These are phyloP conservation scores for Calyptommatus sinebrachiatus DNA, from an alignment of 2,113 vertebrate genomes.

Conservation along the genomic window DNA sequence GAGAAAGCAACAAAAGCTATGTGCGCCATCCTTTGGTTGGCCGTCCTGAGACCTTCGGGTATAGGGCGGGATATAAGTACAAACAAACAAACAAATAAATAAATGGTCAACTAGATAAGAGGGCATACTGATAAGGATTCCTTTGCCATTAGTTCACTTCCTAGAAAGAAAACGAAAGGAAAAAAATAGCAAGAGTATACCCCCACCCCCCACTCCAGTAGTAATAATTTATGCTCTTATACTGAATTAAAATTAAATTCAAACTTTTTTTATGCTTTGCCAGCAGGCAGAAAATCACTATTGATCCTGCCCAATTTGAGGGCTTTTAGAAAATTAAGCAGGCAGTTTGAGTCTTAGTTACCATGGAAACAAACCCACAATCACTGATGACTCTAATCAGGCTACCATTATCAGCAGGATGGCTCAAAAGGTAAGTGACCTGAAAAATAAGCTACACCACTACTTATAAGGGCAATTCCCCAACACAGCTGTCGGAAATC, in stretches of 20 bases:
- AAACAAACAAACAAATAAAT: no score
- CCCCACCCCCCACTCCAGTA: background rate
- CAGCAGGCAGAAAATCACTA: background rate
- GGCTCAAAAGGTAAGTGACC: background rate
- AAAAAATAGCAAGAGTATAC: background rate
- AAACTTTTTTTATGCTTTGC: background rate
- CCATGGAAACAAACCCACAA: background rate
- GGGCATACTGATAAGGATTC: background rate
- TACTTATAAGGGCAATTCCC: background rate
- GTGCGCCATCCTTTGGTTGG: no score
- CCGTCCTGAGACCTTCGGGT: no score
- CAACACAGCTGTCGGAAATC: background rate
- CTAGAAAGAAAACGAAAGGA: background rate
- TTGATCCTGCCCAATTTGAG: accelerated
- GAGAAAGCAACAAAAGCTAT: no score
- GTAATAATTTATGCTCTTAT: background rate
- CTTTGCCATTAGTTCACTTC: background rate
- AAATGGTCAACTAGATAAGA: no score
- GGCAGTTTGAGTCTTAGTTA: background rate
- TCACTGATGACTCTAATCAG: accelerated
- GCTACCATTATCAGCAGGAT: background rate
- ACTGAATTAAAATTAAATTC: background rate
- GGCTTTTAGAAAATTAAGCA: accelerated
- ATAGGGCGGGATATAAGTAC: no score
- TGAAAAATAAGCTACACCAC: slow-evolving; percentile 1